These are phyloP conservation scores for Eupithecia abbreviata DNA, from an alignment of 2,888 invertebrate species.

Conservation along the genomic window DNA sequence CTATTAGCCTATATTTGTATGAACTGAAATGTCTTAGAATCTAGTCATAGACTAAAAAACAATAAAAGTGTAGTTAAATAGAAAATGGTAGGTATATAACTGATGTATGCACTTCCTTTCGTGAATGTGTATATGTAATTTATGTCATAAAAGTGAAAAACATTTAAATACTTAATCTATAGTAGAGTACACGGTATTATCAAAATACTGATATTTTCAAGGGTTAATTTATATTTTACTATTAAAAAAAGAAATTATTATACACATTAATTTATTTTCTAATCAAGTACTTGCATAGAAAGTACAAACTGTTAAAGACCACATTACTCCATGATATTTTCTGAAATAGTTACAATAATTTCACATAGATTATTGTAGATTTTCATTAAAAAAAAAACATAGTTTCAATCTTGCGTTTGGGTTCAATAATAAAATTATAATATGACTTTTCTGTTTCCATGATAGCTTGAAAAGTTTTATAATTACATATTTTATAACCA, in stretches of 20 bases:
- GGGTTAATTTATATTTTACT: neutral
- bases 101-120: neutral
- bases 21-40: conserved; percentile 4
- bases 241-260: neutral
- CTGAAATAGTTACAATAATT: neutral
- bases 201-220: neutral
- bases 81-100: neutral
- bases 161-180: neutral
- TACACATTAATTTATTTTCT: neutral
- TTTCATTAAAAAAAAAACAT: neutral
- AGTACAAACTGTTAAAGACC: neutral
- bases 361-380: neutral
- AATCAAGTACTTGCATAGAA: neutral
- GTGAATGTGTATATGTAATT: neutral
- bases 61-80: neutral
- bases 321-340: neutral
- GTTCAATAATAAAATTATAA: neutral
- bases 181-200: neutral
- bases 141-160: neutral
- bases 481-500: too few relatives aligned
- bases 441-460: too few relatives aligned
- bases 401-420: neutral
- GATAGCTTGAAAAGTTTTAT: too few relatives aligned
- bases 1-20: neutral
- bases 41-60: conserved; percentile 6